A percentile compares a stretch with the other conserved stretches of the same genome.
Conservation (phyloP, 2,888 invertebrate species). For the Dascillus cervinus region DNA sequence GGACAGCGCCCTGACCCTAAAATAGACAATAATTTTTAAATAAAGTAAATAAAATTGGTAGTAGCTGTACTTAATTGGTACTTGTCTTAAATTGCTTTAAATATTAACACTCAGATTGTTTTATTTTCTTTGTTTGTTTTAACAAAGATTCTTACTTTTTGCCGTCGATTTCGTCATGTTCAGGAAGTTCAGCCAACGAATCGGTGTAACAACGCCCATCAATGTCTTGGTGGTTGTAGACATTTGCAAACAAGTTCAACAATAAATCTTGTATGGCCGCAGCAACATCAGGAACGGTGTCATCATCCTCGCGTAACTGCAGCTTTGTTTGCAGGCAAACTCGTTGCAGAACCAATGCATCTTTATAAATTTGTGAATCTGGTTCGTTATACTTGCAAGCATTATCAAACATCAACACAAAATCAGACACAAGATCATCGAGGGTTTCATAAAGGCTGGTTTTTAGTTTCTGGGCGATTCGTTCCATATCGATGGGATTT, state of each 20-base stretch:
- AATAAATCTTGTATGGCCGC: constrained; percentile 87
- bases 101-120: no score
- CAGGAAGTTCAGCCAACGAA: constrained; percentile 88
- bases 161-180: constrained; percentile 70
- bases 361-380: constrained; percentile 95
- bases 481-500: constrained; percentile 93
- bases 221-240: constrained; percentile 94
- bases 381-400: constrained; percentile 97
- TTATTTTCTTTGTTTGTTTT: no score
- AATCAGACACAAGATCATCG: constrained; percentile 83
- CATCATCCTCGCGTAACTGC: constrained; percentile 71
- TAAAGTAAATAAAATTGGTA: no score
- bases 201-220: constrained; percentile 96
- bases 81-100: no score
- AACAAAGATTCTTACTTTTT: constrained; percentile 53
- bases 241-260: constrained; percentile 81
- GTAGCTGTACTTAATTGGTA: no score
- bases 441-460: constrained; percentile 67
- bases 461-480: constrained; percentile 80
- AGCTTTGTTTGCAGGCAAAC: constrained; percentile 88
- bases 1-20: constrained; percentile 73
- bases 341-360: constrained; percentile 86
- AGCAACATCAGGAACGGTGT: constrained; percentile 82
- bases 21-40: constrained; percentile 21
- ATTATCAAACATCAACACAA: constrained; percentile 90